Base-by-base conservation (phyloP, 2,113 vertebrate species). In the Corythoichthys haematopterus region DNA sequence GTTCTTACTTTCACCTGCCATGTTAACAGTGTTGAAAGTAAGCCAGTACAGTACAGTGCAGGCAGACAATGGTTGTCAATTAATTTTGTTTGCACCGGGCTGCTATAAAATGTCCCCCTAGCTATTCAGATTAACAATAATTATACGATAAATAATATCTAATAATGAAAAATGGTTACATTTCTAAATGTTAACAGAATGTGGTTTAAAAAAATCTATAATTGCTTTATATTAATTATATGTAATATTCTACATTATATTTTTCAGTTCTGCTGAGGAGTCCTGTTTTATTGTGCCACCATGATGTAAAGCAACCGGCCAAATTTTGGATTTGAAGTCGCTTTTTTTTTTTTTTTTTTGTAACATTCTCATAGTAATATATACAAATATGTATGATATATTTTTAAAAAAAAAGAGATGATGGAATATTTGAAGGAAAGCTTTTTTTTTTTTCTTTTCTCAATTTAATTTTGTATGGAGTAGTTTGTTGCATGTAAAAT, bases 201-300 rank as follows among this genome's bases (percentile, higher is more conserved):
- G 20, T 28, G 20, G 20, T 28, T 28, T 28, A 28, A 28, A 28
- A 28, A 28, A 28, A 28, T 28, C 20, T 28, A 28, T 28, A 28
- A 28, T 28, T 28, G 20, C 20, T 28, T 28, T 28, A 28, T 28
- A 28, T 28, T 28, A 28, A 28, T 28, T 28, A 28, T 28, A 28
- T 28, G 20, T 28, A 28, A 28, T 47, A 12, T 48, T n/a, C 45
- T 45, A 53, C 53, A 46, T 70, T 43, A 5, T 68, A 36, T 72
- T 64, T 83, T 77, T 35, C 76, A 93, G 92, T 93, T 93, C 84
- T 93, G 84, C 57, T 93, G 84, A 91, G 80, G 80, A 71, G 43
- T 2, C 48, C 65, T 8, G 2, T 35, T 2, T 37, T 36, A 64
- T 43, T 37, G 7, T 75, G 55, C 74, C 71, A 62, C 55, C 46